Evolutionary conservation across 2,888 invertebrate species (phyloP), one percentile per base, ranked within the genome.

Genomic region (Cataglyphis albicans): DNA sequence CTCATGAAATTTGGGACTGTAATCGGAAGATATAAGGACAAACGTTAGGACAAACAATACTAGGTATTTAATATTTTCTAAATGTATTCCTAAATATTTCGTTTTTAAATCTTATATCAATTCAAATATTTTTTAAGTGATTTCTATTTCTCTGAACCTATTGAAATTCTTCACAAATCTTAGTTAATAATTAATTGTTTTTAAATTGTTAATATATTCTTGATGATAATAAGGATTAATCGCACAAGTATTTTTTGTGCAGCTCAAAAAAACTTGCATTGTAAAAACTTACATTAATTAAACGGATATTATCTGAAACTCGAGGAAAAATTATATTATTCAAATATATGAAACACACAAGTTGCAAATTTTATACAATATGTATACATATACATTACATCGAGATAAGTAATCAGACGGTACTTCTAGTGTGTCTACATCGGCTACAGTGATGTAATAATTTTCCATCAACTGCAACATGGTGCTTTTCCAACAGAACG

Each of bases 321-420:
- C 12, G 12, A 32, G 2, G 3, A 68, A 52, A 68, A 15, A 21
- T 68, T n/a, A n/a, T n/a, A n/a, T n/a, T 52, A 7, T 52, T n/a
- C n/a, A 52, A 52, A 52, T n/a, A 52, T 7, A 9, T 32, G n/a
- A 68, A 67, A 44, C 12, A 29, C 3, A 29, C 1, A 67, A 41
- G 12, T 64, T 44, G 52, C 15, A n/a, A 2, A 52, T 52, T n/a
- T n/a, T 52, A 52, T 52, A n/a, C 52, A 7, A 52, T 35, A 18
- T 48, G 35, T 87, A 84, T 85, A 88, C 76, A 41, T 87, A 83
- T 85, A 88, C 76, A 41, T 86, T 92, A 95, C 95, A 93, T 86
- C 95, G 95, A 52, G 96, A 95, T 68, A 98, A 94, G 91, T 97
- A 97, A 92, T 97, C 97, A 73, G 96, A 95, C 0, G 97, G 95